Evolutionary conservation across 2,888 invertebrate genomes (phyloP).

Genomic region (Falcaria lacertinaria): DNA sequence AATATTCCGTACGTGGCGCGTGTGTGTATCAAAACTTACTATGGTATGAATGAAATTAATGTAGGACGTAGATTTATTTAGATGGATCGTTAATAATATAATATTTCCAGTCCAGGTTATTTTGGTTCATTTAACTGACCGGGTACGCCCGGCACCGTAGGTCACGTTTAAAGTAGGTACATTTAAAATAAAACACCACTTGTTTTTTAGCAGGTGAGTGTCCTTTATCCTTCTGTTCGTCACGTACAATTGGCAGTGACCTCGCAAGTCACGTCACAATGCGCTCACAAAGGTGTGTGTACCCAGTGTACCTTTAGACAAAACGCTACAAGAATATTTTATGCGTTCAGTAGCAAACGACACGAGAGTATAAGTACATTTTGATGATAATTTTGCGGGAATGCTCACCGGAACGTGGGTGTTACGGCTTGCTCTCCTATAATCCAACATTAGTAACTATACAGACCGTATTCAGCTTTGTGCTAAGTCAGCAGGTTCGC

Average conservation of each 20-base stretch:
- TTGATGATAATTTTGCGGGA: constrained; percentile 29
- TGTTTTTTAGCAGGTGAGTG: too few species aligned
- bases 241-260: too few species aligned
- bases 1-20: not conserved
- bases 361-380: constrained; percentile 6
- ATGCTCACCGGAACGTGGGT: constrained; percentile 8
- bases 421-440: constrained; percentile 17
- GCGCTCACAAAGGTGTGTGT: not conserved
- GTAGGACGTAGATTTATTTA: not conserved
- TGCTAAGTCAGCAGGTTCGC: not conserved
- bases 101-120: not conserved
- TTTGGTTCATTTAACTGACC: too few species aligned
- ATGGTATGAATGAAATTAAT: not conserved
- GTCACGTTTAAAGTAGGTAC: too few species aligned
- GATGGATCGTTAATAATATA: not conserved
- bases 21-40: not conserved
- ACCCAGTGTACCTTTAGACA: not conserved
- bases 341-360: constrained; percentile 18
- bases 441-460: constrained; percentile 21
- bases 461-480: constrained; percentile 11
- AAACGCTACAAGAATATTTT: constrained; percentile 6
- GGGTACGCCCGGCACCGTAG: too few species aligned
- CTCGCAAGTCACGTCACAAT: not conserved
- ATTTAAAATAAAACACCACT: too few species aligned
- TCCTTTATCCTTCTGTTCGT: too few species aligned